These are phyloP conservation scores for Macrotus californicus DNA, from an alignment of 2,113 vertebrate species.

Conservation along the genomic window DNA sequence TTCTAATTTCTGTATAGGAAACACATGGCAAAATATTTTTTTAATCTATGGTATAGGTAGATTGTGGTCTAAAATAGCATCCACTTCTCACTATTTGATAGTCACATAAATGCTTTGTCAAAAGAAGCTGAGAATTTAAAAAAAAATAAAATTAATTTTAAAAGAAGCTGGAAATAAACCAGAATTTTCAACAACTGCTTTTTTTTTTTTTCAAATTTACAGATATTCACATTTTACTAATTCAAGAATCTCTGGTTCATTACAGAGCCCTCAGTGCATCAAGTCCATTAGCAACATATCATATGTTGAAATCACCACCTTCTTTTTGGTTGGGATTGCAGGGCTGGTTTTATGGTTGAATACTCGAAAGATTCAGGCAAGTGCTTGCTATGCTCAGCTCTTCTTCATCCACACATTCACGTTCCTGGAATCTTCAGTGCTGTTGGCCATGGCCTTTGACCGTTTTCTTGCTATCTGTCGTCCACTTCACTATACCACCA, in stretches of 20 bases:
- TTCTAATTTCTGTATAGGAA: background rate
- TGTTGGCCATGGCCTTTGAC: constrained; percentile 71
- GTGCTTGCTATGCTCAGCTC: constrained; percentile 64
- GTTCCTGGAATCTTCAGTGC: constrained; percentile 67
- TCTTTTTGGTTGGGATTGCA: constrained; percentile 29
- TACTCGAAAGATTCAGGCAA: constrained; percentile 44
- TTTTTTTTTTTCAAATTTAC: background rate
- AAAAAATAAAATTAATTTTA: no score
- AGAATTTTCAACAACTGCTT: background rate
- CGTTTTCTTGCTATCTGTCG: constrained; percentile 69
- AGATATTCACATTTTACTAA: background rate
- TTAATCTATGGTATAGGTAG: background rate
- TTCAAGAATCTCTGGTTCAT: background rate
- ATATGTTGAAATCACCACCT: background rate
- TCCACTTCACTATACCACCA: constrained; percentile 64
- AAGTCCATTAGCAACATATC: background rate
- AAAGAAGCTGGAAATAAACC: background rate
- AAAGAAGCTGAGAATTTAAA: background rate
- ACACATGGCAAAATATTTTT: background rate
- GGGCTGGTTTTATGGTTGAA: constrained; percentile 58
- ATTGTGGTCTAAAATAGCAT: background rate
- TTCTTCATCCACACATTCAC: constrained; percentile 74
- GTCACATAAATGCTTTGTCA: background rate
- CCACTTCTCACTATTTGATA: background rate
- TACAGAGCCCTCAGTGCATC: background rate